Evolutionary conservation across 2,888 invertebrate species (phyloP).

Genomic region (Drosophila testacea): DNA sequence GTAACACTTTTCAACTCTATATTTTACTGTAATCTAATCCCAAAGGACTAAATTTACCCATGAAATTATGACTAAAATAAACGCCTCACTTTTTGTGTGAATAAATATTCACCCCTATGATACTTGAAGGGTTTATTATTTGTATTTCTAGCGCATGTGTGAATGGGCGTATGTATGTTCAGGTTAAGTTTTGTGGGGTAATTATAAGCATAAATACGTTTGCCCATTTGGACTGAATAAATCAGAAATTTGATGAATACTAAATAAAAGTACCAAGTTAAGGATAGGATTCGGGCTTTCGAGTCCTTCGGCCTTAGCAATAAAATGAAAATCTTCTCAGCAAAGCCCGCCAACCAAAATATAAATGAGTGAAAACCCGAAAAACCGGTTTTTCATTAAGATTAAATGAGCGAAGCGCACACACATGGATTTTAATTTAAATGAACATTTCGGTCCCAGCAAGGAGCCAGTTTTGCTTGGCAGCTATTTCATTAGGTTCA

Average conservation of each 20-base stretch:
- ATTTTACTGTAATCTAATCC: conserved; percentile 5
- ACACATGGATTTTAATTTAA: conserved; percentile 77
- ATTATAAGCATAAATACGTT: conserved; percentile 78
- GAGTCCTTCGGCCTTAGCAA: conserved; percentile 44
- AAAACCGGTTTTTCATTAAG: conserved; percentile 84
- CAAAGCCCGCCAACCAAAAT: conserved; percentile 44
- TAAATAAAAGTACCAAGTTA: conserved; percentile 63
- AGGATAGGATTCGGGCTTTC: conserved; percentile 21
- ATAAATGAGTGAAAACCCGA: conserved; percentile 38
- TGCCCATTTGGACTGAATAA: conserved; percentile 77
- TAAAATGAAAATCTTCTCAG: conserved; percentile 53
- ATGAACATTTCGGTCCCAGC: conserved; percentile 49
- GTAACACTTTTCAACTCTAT: not conserved
- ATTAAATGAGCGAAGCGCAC: conserved; percentile 79
- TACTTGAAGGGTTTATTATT: conserved; percentile 19
- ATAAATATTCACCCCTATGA: conserved; percentile 53
- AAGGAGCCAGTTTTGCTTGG: conserved; percentile 22
- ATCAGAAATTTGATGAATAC: conserved; percentile 78
- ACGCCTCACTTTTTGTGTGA: conserved; percentile 53
- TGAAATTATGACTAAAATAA: conserved; percentile 57
- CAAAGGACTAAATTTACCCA: conserved; percentile 36
- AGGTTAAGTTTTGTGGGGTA: conserved; percentile 53
- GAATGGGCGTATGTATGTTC: conserved; percentile 5
- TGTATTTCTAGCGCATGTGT: conserved; percentile 27
- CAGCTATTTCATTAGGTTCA: conserved; percentile 63